phyloP scores from a whole-genome alignment of 2,888 invertebrate genomes.

The Pasiphila rectangulata region DNA sequence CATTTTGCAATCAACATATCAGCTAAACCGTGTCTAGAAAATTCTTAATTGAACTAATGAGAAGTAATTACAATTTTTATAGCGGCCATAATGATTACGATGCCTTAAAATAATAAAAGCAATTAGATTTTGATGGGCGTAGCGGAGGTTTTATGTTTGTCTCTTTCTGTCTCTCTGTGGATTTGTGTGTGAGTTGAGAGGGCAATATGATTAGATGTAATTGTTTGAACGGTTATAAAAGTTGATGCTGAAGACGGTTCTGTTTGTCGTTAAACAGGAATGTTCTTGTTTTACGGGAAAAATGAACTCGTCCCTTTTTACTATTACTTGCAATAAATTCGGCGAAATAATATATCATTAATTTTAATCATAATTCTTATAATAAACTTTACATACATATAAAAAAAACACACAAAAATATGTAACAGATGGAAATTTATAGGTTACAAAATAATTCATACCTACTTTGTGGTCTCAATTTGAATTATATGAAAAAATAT shows the following conservation, averaged over 20 bases:
- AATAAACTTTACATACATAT: no score
- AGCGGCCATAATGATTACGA: conserved; percentile 80
- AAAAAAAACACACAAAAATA: no score
- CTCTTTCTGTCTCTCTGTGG: conserved; percentile 50
- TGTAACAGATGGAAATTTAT: no score
- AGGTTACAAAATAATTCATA: no score
- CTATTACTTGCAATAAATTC: no score
- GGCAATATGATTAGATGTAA: conserved; percentile 73
- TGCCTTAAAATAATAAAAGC: conserved; percentile 82
- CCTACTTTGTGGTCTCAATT: no score
- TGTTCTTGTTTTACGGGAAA: conserved; percentile 55
- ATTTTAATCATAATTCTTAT: no score
- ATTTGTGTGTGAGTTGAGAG: conserved; percentile 45
- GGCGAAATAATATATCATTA: no score
- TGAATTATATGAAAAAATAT: no score
- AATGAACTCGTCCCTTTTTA: conserved; percentile 37
- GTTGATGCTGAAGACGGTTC: conserved; percentile 76
- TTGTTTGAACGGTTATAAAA: conserved; percentile 80
- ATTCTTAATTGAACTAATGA: conserved; percentile 81
- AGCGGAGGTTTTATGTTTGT: conserved; percentile 58
- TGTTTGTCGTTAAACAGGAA: conserved; percentile 76
- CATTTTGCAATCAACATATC: conserved; percentile 75
- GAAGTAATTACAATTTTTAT: conserved; percentile 81
- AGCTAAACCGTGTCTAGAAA: conserved; percentile 78
- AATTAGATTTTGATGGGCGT: conserved; percentile 78